Conservation (phyloP, 2,113 vertebrate species). For the Myodes glareolus region DNA sequence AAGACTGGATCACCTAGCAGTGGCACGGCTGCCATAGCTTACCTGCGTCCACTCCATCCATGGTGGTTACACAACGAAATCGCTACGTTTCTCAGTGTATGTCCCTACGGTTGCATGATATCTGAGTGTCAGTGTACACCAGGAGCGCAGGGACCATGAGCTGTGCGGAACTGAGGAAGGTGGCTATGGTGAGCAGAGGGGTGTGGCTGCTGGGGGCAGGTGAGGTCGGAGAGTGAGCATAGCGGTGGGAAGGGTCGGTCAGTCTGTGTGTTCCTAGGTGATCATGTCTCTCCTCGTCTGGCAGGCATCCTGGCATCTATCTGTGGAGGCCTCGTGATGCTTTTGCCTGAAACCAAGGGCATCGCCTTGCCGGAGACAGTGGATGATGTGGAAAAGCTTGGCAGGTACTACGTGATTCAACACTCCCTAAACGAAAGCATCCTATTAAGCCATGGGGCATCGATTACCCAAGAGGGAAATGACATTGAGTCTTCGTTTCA, state of each 20-base stretch:
- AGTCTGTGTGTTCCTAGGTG: neutral
- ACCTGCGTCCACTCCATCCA: neutral
- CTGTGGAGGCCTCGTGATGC: conserved; percentile 91
- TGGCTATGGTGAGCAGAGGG: accelerated
- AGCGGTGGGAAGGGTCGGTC: accelerated
- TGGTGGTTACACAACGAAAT: neutral
- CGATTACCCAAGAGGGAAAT: too few relatives aligned
- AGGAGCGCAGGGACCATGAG: accelerated
- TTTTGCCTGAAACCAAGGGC: conserved; percentile 95
- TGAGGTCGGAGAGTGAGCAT: accelerated
- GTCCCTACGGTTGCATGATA: neutral
- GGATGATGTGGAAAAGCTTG: conserved; percentile 93
- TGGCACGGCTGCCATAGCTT: neutral
- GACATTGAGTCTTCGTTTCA: neutral
- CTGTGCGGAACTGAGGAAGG: neutral
- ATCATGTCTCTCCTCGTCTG: neutral
- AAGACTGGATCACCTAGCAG: neutral
- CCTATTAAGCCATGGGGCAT: neutral
- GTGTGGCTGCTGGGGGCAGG: accelerated
- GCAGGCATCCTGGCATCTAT: conserved; percentile 90
- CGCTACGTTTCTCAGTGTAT: neutral
- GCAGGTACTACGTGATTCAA: conserved; percentile 82
- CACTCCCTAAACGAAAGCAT: neutral
- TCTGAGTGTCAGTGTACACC: accelerated
- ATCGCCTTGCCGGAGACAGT: conserved; percentile 94